Evolutionary conservation across 2,113 vertebrate species (phyloP).

Genomic region (Hippolais icterina): DNA sequence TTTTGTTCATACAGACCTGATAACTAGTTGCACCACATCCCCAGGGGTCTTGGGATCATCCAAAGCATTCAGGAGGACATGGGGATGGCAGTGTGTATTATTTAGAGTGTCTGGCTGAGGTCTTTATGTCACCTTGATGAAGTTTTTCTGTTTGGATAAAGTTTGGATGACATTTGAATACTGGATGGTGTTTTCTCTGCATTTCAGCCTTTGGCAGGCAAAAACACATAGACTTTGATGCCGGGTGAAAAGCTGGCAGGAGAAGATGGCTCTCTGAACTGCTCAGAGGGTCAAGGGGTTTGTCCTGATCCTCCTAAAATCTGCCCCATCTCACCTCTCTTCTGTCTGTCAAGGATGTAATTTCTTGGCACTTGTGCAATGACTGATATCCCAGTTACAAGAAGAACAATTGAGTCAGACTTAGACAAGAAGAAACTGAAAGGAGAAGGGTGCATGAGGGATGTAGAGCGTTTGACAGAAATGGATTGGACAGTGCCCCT

Average conservation of each 20-base stretch:
- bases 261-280: not conserved
- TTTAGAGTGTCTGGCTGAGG: not conserved
- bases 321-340: not conserved
- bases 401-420: not conserved
- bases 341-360: not conserved
- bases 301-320: not conserved
- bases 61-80: not conserved
- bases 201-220: not conserved
- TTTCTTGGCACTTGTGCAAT: not conserved
- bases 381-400: not conserved
- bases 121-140: not conserved
- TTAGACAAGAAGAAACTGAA: not conserved
- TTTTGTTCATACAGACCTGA: not conserved
- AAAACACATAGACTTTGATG: not conserved
- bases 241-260: not conserved
- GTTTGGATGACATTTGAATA: not conserved
- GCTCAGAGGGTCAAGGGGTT: not conserved
- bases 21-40: not conserved
- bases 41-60: not conserved
- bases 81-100: rapidly evolving
- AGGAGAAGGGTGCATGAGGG: not conserved
- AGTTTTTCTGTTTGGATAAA: not conserved
- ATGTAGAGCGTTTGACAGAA: not conserved
- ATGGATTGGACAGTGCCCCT: not conserved
- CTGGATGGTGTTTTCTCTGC: not conserved